phyloP scores from a whole-genome alignment of 2,113 vertebrate species.

The Glaucomys volans region DNA sequence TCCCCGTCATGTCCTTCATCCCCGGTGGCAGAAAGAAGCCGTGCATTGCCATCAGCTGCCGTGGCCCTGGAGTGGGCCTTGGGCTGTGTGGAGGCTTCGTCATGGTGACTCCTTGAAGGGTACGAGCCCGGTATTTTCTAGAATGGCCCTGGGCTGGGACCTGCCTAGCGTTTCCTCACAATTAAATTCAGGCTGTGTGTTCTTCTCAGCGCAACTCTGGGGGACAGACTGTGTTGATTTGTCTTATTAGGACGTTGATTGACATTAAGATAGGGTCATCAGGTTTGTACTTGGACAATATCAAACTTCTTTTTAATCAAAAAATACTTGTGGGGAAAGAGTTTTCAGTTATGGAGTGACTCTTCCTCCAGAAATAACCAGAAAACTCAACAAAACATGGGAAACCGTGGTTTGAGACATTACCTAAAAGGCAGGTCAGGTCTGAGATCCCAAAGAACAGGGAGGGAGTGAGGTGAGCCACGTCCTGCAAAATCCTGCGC shows the following conservation, averaged over 20 bases:
- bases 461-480: too few species aligned
- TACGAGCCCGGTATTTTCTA: too few species aligned
- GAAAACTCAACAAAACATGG: neutral
- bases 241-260: neutral
- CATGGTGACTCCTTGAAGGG: neutral
- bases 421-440: neutral
- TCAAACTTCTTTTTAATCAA: neutral
- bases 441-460: neutral
- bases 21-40: neutral
- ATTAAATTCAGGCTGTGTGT: neutral
- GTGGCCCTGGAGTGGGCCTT: neutral
- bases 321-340: neutral
- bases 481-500: too few species aligned
- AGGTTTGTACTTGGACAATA: neutral
- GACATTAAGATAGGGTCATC: neutral
- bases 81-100: accelerated
- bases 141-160: neutral
- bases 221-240: neutral
- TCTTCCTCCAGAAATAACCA: neutral
- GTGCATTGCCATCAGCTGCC: accelerated
- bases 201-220: neutral
- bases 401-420: neutral
- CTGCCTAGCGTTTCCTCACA: accelerated
- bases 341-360: neutral
- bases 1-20: neutral